phyloP scores from a whole-genome alignment of 2,888 invertebrate species.

The Athalia cordata region DNA sequence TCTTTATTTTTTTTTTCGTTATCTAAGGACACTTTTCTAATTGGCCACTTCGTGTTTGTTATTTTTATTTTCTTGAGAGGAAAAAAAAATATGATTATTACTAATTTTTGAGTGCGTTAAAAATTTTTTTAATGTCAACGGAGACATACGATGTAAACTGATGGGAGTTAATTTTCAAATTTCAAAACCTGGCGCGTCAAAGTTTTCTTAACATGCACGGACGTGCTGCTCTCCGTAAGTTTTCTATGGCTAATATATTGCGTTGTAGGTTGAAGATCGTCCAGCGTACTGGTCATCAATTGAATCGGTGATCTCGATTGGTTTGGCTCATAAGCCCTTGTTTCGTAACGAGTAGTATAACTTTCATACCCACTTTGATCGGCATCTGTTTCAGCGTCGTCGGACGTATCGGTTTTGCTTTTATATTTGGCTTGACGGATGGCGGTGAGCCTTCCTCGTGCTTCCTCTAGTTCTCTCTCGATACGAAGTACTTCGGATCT shows the following conservation, averaged over 20 bases:
- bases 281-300: conserved; percentile 57
- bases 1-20: conserved; percentile 9
- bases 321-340: conserved; percentile 76
- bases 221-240: conserved; percentile 31
- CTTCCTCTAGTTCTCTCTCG: conserved; percentile 95
- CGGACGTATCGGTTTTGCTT: conserved; percentile 76
- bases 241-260: conserved; percentile 59
- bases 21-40: conserved; percentile 67
- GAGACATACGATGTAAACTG: no score
- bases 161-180: conserved; percentile 23
- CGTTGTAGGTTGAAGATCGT: conserved; percentile 57
- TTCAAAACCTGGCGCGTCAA: conserved; percentile 31
- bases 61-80: conserved; percentile 2
- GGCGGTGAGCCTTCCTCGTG: conserved; percentile 90
- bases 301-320: conserved; percentile 52
- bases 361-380: conserved; percentile 74
- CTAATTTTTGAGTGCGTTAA: background rate
- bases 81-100: background rate
- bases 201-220: conserved; percentile 39
- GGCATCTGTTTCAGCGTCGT: conserved; percentile 81
- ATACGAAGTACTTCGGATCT: conserved; percentile 93
- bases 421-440: conserved; percentile 96
- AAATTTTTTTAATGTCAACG: background rate
- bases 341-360: conserved; percentile 75
- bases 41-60: background rate